Evolutionary conservation across 1,140 invertebrate species (phyloP).

Genomic region (Olivierus martensii): DNA sequence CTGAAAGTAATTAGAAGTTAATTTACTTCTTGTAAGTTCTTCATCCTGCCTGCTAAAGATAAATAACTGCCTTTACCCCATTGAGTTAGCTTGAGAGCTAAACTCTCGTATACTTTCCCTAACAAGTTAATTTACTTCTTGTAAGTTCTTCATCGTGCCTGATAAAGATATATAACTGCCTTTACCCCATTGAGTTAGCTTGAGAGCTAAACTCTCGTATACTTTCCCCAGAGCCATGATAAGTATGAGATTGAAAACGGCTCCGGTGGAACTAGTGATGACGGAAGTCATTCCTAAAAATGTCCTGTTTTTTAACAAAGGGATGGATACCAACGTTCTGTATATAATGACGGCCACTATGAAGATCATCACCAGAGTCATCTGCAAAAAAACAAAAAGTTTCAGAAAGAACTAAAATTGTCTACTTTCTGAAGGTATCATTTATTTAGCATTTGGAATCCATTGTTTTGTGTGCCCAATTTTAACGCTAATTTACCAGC

Average conservation of each 20-base stretch:
- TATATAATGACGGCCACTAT: conserved; percentile 61
- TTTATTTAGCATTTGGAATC: too few species aligned
- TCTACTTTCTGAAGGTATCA: too few species aligned
- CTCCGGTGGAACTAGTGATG: conserved; percentile 51
- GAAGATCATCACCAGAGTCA: conserved; percentile 52
- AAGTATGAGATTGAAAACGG: conserved; percentile 53
- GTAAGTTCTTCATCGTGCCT: too few species aligned
- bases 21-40: too few species aligned
- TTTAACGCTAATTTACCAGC: too few species aligned
- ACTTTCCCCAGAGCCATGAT: conserved; percentile 45
- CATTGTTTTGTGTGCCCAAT: too few species aligned
- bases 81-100: conserved; percentile 45
- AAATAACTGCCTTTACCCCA: conserved; percentile 37
- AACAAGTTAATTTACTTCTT: too few species aligned
- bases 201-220: conserved; percentile 47
- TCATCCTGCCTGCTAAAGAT: too few species aligned
- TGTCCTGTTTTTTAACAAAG: conserved; percentile 42
- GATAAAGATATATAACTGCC: not conserved
- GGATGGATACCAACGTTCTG: conserved; percentile 45
- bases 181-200: conserved; percentile 49
- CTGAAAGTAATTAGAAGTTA: conserved; percentile 21
- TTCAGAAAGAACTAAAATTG: too few species aligned
- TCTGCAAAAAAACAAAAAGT: conserved; percentile 36
- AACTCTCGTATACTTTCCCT: conserved; percentile 47
- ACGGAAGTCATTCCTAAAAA: conserved; percentile 42